A percentile compares a stretch with the other conserved stretches of the same genome.
phyloP scores from a whole-genome alignment of 2,888 invertebrate genomes.

The Galeopsomyia nigrocyanea region DNA sequence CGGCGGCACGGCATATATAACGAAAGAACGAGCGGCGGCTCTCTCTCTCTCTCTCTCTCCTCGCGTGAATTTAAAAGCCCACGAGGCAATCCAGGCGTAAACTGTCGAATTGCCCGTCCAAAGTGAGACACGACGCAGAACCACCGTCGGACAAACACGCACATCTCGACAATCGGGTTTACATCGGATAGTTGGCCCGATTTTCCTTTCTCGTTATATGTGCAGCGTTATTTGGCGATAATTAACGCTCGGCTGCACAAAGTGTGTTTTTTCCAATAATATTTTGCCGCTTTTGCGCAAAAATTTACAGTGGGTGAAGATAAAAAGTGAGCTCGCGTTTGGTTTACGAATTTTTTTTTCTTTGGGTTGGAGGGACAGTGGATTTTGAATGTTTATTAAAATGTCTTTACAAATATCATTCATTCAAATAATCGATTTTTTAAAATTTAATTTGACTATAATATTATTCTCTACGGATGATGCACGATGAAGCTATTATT shows the following conservation, averaged over 20 bases:
- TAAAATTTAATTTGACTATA: no score
- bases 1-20: constrained; percentile 49
- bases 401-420: no score
- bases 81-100: constrained; percentile 48
- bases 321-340: constrained; percentile 7
- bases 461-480: no score
- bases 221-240: background rate
- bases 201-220: constrained; percentile 17
- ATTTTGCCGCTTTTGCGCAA: constrained; percentile 23
- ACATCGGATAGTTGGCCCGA: background rate
- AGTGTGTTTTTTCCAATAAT: constrained; percentile 24
- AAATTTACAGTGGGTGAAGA: constrained; percentile 16
- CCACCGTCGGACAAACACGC: constrained; percentile 37
- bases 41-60: no score
- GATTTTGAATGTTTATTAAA: background rate
- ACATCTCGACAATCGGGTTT: constrained; percentile 7
- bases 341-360: background rate
- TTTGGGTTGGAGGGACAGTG: background rate
- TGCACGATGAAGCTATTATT: no score
- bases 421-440: no score
- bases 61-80: no score
- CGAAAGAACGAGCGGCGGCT: background rate
- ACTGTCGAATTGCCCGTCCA: constrained; percentile 58
- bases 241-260: constrained; percentile 18
- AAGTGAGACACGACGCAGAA: constrained; percentile 59